A percentile compares a stretch with the other conserved stretches of the same genome.
Evolutionary conservation across 64 coral and sea anemone species (phyloP).

Genomic region (Stylophora pistillata): DNA sequence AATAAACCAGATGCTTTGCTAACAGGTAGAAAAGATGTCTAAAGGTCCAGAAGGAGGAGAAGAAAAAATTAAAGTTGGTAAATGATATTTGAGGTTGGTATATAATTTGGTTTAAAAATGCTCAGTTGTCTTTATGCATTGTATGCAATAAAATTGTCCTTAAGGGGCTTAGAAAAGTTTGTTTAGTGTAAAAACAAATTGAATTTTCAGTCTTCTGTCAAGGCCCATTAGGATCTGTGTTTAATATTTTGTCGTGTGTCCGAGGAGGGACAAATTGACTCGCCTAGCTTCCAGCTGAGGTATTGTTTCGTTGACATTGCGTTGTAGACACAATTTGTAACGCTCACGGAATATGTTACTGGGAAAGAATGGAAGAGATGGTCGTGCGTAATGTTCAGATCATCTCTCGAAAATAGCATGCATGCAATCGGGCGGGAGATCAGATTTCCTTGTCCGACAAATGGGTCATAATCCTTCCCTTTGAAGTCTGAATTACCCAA

Average conservation of each 20-base stretch:
- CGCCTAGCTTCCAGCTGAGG: neutral
- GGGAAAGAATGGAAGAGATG: neutral
- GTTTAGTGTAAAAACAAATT: neutral
- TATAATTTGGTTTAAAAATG: neutral
- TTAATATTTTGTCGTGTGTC: constrained; percentile 1
- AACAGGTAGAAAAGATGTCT: neutral
- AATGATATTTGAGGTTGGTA: neutral
- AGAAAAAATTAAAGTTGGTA: no score
- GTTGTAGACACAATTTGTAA: neutral
- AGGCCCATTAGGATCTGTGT: neutral
- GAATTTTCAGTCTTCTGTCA: neutral
- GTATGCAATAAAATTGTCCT: no score
- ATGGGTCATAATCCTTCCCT: neutral
- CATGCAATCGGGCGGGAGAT: neutral
- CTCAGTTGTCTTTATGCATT: no score
- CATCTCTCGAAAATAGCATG: neutral
- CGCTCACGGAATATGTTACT: neutral
- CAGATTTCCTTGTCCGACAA: neutral
- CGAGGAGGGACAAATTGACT: constrained; percentile 3
- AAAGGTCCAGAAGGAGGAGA: neutral
- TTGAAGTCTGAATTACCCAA: neutral
- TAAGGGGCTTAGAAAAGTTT: no score
- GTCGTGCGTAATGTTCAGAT: neutral
- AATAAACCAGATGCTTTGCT: neutral
- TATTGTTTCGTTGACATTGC: neutral